These are phyloP conservation scores for Oligia strigilis DNA, from an alignment of 2,888 invertebrate genomes.

Conservation along the genomic window DNA sequence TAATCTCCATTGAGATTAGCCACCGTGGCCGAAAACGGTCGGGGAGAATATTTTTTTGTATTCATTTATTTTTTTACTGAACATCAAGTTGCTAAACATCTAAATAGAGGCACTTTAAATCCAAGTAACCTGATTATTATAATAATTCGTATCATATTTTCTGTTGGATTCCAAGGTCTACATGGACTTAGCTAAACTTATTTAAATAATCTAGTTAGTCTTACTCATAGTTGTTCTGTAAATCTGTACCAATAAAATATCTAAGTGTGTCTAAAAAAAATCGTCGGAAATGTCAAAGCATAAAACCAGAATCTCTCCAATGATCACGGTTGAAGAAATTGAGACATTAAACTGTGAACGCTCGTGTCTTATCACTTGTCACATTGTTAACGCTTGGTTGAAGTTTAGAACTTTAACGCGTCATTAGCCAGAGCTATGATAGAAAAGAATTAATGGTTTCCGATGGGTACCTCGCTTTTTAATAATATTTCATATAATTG, in stretches of 20 bases:
- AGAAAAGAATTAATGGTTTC: slow-evolving; percentile 75
- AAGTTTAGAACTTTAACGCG: slow-evolving; percentile 84
- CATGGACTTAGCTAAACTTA: neutral
- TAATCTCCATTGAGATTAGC: too few relatives aligned
- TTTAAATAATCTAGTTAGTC: neutral
- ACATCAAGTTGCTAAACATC: too few relatives aligned
- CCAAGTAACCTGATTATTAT: neutral
- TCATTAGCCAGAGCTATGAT: slow-evolving; percentile 82
- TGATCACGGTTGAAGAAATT: slow-evolving; percentile 30
- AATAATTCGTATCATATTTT: neutral
- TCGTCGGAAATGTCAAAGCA: neutral
- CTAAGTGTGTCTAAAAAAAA: neutral
- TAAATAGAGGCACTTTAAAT: neutral
- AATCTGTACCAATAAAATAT: neutral
- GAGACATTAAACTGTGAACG: slow-evolving; percentile 35
- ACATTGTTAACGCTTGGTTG: slow-evolving; percentile 73
- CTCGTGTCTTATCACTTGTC: slow-evolving; percentile 61
- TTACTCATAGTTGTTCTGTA: neutral
- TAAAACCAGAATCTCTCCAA: slow-evolving; percentile 24
- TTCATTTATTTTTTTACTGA: neutral
- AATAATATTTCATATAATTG: slow-evolving; percentile 57
- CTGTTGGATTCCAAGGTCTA: neutral
- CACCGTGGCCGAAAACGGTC: too few relatives aligned
- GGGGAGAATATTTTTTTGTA: neutral
- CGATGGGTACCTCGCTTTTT: slow-evolving; percentile 59